phyloP scores from a whole-genome alignment of 2,113 vertebrate genomes.

The Tyto alba region DNA sequence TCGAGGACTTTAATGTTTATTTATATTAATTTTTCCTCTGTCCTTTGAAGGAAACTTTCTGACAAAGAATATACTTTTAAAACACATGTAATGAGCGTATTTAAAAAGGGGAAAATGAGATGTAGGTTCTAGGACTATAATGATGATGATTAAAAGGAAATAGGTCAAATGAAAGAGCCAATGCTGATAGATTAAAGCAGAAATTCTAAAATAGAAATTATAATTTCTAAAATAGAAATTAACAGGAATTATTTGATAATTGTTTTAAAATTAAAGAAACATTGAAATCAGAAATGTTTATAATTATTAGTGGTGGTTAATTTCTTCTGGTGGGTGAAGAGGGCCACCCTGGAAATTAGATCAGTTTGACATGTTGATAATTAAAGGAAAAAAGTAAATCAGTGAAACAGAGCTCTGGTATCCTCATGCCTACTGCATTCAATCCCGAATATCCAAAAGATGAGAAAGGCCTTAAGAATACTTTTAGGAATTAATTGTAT shows the following conservation, averaged over 20 bases:
- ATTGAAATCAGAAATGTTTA: not conserved
- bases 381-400: not conserved
- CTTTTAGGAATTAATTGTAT: not conserved
- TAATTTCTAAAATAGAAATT: not conserved
- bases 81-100: not conserved
- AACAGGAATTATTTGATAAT: not conserved
- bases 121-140: not conserved
- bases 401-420: not conserved
- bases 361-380: not conserved
- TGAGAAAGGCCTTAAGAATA: not conserved
- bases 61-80: not conserved
- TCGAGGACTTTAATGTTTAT: not conserved
- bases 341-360: not conserved
- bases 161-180: not conserved
- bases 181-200: not conserved
- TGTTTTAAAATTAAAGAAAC: not conserved
- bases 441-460: not conserved
- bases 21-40: not conserved
- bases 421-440: not conserved
- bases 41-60: not conserved
- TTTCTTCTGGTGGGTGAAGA: not conserved
- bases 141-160: not conserved
- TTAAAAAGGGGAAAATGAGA: not conserved
- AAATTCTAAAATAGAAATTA: not conserved
- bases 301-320: not conserved